These are phyloP conservation scores for Scomber scombrus DNA, from an alignment of 2,113 vertebrate species.

Conservation along the genomic window DNA sequence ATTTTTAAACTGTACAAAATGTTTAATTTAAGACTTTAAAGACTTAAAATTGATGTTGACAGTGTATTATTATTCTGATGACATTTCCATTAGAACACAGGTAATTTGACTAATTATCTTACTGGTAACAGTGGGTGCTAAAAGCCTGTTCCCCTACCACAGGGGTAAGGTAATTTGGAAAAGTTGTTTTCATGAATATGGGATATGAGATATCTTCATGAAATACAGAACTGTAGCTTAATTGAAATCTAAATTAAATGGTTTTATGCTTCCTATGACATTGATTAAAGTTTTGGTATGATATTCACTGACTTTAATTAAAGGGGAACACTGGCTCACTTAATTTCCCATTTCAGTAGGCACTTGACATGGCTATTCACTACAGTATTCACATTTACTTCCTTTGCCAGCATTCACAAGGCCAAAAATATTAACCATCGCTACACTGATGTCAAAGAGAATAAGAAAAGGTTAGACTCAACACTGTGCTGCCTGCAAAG, in stretches of 20 bases:
- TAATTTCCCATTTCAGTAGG: constrained; percentile 31
- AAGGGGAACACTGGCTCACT: background rate
- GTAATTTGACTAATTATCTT: background rate
- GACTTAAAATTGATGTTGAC: background rate
- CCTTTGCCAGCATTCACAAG: background rate
- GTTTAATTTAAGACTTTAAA: no score
- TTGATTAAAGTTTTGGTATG: constrained; percentile 9
- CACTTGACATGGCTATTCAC: background rate
- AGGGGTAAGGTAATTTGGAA: background rate
- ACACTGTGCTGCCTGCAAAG: background rate
- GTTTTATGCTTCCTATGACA: constrained; percentile 20
- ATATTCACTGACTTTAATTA: constrained; percentile 30
- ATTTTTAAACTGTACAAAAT: background rate
- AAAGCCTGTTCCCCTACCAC: background rate
- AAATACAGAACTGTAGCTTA: constrained; percentile 14
- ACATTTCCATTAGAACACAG: background rate
- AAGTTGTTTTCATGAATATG: background rate
- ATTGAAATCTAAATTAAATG: constrained; percentile 30
- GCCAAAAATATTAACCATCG: constrained; percentile 4
- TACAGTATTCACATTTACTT: background rate
- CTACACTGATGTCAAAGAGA: background rate
- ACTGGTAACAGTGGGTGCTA: background rate
- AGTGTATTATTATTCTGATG: background rate
- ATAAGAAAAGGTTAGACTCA: background rate
- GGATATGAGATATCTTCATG: constrained; percentile 16